Evolutionary conservation across 2,888 invertebrate genomes (phyloP).

Genomic region (Rhodophaea formosa): DNA sequence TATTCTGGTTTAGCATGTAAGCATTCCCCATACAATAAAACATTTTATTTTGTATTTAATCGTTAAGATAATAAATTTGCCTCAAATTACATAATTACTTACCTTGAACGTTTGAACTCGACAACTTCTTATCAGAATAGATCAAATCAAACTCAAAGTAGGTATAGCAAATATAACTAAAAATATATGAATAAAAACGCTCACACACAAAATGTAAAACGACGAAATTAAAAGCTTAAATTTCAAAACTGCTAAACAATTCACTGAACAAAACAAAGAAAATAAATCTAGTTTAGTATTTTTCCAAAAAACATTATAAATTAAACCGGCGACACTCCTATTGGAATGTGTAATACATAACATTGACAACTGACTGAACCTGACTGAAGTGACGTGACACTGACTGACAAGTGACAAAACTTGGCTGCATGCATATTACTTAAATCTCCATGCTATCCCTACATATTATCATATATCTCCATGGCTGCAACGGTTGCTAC

Average conservation of each 20-base stretch:
- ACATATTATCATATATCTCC: no score
- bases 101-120: slow-evolving; percentile 36
- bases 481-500: no score
- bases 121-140: slow-evolving; percentile 35
- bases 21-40: neutral
- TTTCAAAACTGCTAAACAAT: neutral
- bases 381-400: neutral
- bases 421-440: no score
- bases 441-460: no score
- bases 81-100: slow-evolving; percentile 43
- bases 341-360: no score
- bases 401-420: no score
- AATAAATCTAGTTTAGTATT: neutral
- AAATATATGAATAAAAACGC: neutral
- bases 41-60: neutral
- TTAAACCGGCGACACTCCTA: neutral
- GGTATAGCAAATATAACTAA: neutral
- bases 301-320: neutral
- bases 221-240: neutral
- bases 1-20: neutral
- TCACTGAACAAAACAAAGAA: neutral
- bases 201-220: neutral
- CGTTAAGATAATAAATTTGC: neutral
- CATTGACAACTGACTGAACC: neutral
- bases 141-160: slow-evolving; percentile 10